Evolutionary conservation across 92 coral and sea anemone species (phyloP), one percentile per base, ranked within the genome.

Genomic region (Pocillopora grandis): DNA sequence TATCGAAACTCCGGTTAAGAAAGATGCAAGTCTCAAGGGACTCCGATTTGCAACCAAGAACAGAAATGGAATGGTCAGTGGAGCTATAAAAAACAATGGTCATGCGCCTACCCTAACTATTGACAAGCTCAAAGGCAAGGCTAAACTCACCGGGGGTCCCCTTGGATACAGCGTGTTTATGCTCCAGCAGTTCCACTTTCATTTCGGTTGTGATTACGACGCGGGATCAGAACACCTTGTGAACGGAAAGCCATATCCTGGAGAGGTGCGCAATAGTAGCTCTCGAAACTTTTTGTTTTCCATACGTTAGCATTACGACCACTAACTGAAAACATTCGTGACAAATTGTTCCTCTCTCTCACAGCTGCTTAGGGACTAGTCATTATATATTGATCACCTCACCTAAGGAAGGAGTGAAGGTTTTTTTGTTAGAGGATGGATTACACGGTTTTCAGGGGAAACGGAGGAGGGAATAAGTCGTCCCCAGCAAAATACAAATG

Each of bases 201-300:
- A 93, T 69, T 93, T 93, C 77, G 97, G 97, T 35, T 93, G 97
- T 55, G 14, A 62, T 66, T 76, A 88, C 60, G 8, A 49, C 27
- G 72, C 14, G 64, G 97, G 97, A 33, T 93, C 97, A 58, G 97
- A 93, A 74, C 97, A 93, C 85, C 84, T 91, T 18, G 67, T 85
- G 16, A 55, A 84, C 72, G 82, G 76, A 33, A 49, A 64, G 17
- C 19, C 82, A 12, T 89, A 59, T 75, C 84, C 94, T 1, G 97
- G 91, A 75, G 97, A 93, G 97, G 97, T 93, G 52, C 62, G 52
- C 52, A 42, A 42, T 42, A 42, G 8, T 42, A 42, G 52, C 52
- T 42, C 52, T 42, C 27, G 15, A 16, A 15, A 13, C 37, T 2
- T 6, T 19, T 12, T 8, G 62, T 52, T 52, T 36, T 15, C 18